Conservation (phyloP, 2,797 vertebrate genomes). For the Garrulus glandarius region DNA sequence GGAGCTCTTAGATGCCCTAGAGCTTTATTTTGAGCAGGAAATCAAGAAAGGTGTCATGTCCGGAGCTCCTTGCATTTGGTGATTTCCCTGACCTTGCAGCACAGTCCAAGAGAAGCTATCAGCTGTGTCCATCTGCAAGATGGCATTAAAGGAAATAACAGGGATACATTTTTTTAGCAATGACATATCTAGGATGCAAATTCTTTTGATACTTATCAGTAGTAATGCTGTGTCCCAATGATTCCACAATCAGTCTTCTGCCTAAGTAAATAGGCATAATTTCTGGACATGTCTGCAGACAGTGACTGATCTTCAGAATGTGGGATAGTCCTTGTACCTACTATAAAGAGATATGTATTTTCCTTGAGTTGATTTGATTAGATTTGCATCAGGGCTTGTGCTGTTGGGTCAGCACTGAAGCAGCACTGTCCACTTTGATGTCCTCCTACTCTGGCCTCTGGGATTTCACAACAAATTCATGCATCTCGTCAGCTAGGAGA, state of each 20-base stretch:
- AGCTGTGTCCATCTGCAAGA: not conserved
- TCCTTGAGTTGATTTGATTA: not conserved
- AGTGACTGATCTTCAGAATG: not conserved
- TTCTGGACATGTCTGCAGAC: not conserved
- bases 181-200: not conserved
- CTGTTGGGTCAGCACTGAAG: not conserved
- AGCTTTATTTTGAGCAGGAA: not conserved
- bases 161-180: not conserved
- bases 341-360: not conserved
- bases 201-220: not conserved
- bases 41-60: not conserved
- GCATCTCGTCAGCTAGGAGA: not conserved
- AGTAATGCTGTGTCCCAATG: not conserved
- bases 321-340: not conserved
- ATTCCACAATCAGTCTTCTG: not conserved
- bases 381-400: not conserved
- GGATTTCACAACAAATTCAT: slow-evolving; percentile 5
- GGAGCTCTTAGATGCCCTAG: not conserved
- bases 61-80: not conserved
- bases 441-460: not conserved
- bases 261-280: not conserved
- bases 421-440: not conserved
- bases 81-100: not conserved
- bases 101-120: not conserved
- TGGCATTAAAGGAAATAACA: not conserved